These are phyloP conservation scores for Alcedo quadribrachys DNA, from an alignment of 2,797 vertebrate genomes.

Conservation along the genomic window DNA sequence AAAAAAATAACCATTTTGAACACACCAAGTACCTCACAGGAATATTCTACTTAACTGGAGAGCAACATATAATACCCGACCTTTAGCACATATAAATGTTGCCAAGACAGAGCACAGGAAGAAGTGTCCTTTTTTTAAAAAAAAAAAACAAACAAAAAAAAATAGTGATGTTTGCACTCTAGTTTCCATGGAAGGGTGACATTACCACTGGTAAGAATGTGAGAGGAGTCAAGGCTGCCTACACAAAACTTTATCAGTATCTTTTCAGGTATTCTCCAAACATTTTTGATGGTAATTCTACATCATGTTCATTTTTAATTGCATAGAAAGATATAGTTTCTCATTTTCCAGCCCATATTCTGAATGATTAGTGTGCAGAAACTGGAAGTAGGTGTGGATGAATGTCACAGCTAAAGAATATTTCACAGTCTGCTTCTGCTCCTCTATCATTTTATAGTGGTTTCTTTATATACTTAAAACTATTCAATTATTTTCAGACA, in stretches of 20 bases:
- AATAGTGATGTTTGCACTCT: neutral
- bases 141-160: too few relatives aligned
- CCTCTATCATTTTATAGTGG: neutral
- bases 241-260: neutral
- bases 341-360: neutral
- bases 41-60: neutral
- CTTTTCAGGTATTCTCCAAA: neutral
- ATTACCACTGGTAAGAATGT: neutral
- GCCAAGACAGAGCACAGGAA: neutral
- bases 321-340: neutral
- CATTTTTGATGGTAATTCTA: neutral
- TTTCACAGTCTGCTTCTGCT: neutral
- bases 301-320: neutral
- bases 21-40: neutral
- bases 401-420: neutral
- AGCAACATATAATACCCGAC: neutral
- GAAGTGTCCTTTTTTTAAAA: neutral
- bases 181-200: neutral
- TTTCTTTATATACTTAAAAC: neutral
- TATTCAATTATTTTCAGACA: neutral
- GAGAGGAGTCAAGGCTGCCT: neutral
- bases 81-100: neutral
- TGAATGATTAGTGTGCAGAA: neutral
- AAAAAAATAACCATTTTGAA: neutral
- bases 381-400: neutral